These are phyloP conservation scores for Listronotus bonariensis DNA, from an alignment of 1,140 invertebrate species.

Conservation along the genomic window DNA sequence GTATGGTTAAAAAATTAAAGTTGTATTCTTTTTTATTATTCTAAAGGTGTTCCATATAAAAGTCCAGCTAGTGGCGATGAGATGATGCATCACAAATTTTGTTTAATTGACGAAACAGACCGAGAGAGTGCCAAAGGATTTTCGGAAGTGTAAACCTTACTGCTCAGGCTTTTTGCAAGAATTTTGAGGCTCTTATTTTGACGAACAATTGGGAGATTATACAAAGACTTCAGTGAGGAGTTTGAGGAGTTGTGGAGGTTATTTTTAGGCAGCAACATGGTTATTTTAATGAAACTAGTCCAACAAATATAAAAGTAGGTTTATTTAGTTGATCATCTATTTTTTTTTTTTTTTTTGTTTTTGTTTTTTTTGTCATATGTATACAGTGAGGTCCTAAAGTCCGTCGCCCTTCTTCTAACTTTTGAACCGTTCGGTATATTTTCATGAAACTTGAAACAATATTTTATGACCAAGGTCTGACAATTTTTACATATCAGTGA, in stretches of 20 bases:
- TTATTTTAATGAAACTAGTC: too few species aligned
- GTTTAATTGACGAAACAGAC: constrained; percentile 47
- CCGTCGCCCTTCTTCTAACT: too few species aligned
- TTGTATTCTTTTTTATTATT: not conserved
- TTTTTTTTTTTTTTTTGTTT: too few species aligned
- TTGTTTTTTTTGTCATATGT: too few species aligned
- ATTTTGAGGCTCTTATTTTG: constrained; percentile 45
- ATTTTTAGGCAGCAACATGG: not conserved
- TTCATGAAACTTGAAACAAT: too few species aligned
- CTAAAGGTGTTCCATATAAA: constrained; percentile 40
- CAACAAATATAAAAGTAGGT: too few species aligned
- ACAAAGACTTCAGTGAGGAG: constrained; percentile 40
- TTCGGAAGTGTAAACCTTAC: constrained; percentile 48
- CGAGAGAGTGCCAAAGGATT: constrained; percentile 39
- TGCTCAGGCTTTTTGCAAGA: constrained; percentile 40
- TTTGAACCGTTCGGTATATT: too few species aligned
- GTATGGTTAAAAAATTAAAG: constrained; percentile 1
- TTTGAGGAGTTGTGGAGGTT: constrained; percentile 48
- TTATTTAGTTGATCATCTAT: too few species aligned
- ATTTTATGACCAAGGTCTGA: too few species aligned
- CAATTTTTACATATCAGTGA: too few species aligned
- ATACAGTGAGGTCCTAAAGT: too few species aligned
- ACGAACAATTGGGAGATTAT: constrained; percentile 45
- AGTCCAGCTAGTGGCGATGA: constrained; percentile 23
- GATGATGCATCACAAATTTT: constrained; percentile 51